phyloP scores from a whole-genome alignment of 2,797 vertebrate species.

The Zalophus californianus region DNA sequence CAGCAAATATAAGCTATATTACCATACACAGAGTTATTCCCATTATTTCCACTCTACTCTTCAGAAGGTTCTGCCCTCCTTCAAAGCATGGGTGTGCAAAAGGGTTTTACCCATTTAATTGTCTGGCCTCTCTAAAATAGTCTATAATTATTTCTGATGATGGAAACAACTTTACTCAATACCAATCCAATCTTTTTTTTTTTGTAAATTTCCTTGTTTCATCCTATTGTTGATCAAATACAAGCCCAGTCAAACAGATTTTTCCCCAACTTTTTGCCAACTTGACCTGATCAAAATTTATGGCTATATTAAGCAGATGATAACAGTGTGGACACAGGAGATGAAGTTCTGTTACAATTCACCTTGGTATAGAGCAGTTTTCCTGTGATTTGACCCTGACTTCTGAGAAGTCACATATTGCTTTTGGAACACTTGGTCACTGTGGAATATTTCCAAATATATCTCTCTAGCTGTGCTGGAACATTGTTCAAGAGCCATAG shows the following conservation, averaged over 20 bases:
- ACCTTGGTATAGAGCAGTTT: not conserved
- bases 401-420: slow-evolving; percentile 17
- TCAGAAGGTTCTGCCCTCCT: not conserved
- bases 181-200: not conserved
- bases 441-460: slow-evolving; percentile 10
- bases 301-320: not conserved
- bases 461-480: not conserved
- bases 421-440: not conserved
- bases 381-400: not conserved
- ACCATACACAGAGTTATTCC: not conserved
- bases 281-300: not conserved
- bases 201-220: not conserved
- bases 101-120: not conserved
- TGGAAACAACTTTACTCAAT: not conserved
- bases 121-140: not conserved
- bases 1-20: not conserved
- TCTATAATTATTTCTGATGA: not conserved
- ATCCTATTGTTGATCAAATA: not conserved
- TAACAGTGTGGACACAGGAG: not conserved
- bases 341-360: not conserved
- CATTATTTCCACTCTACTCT: not conserved
- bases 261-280: not conserved
- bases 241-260: not conserved
- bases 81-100: not conserved
- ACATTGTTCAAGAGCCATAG: not conserved